phyloP scores from a whole-genome alignment of 2,888 invertebrate genomes.

The Erebia aethiops region DNA sequence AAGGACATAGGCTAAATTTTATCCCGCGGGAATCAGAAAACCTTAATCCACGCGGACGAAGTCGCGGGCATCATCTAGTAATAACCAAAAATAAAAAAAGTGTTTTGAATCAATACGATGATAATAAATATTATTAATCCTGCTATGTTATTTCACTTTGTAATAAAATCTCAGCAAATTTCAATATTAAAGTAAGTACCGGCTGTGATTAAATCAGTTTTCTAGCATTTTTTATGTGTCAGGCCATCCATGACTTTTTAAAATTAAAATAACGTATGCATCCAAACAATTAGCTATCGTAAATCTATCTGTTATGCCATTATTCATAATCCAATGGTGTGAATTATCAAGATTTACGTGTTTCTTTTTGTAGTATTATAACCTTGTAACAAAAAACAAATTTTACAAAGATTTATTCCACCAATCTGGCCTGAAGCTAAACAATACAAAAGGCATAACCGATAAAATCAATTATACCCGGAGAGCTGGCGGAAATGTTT shows the following conservation, averaged over 20 bases:
- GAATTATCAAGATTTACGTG: slow-evolving; percentile 17
- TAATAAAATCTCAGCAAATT: no score
- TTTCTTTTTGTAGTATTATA: neutral
- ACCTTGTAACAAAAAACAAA: slow-evolving; percentile 20
- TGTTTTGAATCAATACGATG: no score
- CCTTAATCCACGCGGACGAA: no score
- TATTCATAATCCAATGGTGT: slow-evolving; percentile 16
- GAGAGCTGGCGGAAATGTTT: neutral
- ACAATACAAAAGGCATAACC: slow-evolving; percentile 14
- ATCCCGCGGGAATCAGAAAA: no score
- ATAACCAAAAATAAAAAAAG: no score
- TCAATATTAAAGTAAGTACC: no score
- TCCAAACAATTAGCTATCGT: slow-evolving; percentile 1
- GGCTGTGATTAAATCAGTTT: no score
- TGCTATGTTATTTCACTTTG: no score
- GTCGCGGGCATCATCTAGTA: no score
- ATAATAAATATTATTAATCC: no score
- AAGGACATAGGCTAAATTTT: no score
- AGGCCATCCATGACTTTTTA: slow-evolving; percentile 4
- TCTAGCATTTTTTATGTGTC: neutral
- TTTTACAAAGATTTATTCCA: slow-evolving; percentile 17
- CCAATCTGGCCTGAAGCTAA: slow-evolving; percentile 18
- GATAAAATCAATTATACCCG: slow-evolving; percentile 5
- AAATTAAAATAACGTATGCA: neutral
- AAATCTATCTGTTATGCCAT: slow-evolving; percentile 11